phyloP scores from a whole-genome alignment of 30 jellyfish, hydroid and myxozoan species.

The Aurelia coerulea region DNA sequence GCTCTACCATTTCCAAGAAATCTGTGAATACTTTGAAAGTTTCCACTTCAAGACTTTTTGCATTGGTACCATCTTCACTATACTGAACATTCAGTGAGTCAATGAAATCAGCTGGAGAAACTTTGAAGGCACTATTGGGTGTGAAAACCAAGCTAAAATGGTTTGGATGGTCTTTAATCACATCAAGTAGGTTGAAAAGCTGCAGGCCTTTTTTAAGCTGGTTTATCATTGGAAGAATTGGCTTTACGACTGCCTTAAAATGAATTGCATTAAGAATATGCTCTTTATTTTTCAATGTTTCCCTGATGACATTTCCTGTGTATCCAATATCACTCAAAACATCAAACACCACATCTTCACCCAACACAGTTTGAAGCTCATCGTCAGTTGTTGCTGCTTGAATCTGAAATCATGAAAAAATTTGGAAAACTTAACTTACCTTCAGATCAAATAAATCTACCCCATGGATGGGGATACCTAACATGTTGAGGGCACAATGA shows the following conservation, averaged over 20 bases:
- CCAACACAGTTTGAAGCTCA: no score
- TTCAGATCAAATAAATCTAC: no score
- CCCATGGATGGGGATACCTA: no score
- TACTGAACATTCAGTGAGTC: background rate
- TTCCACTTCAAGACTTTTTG: no score
- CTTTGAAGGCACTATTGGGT: background rate
- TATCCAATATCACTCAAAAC: no score
- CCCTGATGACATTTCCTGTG: background rate
- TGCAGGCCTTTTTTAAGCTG: background rate
- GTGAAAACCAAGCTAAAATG: background rate
- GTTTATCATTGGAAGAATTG: background rate
- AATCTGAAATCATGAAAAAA: no score
- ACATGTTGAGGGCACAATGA: no score
- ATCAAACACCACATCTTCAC: no score
- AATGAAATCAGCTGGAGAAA: background rate
- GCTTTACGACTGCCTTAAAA: background rate
- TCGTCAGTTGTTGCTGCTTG: no score
- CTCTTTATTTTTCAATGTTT: background rate
- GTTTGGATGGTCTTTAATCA: background rate
- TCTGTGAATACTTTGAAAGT: slow-evolving; percentile 5
- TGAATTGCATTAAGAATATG: background rate
- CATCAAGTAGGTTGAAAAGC: background rate
- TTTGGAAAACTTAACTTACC: no score
- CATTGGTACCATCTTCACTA: background rate
- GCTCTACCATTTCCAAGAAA: slow-evolving; percentile 3